Conservation (phyloP, 2,888 invertebrate species). For the Tinea trinotella region DNA sequence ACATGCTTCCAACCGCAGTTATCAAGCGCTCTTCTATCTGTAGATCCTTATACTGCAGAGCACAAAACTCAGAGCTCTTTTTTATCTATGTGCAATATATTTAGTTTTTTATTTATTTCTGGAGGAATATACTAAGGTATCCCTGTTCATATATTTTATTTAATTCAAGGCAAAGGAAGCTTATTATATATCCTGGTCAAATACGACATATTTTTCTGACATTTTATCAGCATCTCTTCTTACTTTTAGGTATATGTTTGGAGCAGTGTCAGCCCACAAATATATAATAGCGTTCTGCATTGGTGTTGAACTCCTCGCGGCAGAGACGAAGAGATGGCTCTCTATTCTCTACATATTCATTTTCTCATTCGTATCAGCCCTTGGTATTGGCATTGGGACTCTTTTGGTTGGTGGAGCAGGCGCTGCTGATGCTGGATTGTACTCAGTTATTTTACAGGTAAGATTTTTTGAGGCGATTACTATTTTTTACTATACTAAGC, state of each 20-base stretch:
- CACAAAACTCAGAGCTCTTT: no score
- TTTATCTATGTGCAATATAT: no score
- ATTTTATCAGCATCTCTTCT: neutral
- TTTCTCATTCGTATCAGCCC: conserved; percentile 84
- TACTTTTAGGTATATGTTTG: conserved; percentile 80
- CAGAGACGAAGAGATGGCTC: conserved; percentile 74
- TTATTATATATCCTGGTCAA: no score
- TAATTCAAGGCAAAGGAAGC: no score
- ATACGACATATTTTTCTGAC: neutral
- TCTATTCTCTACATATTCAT: conserved; percentile 80
- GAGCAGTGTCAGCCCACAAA: conserved; percentile 88
- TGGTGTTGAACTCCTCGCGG: conserved; percentile 84
- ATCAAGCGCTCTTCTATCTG: no score
- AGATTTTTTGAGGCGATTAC: no score
- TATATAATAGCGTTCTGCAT: conserved; percentile 91
- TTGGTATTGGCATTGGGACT: conserved; percentile 84
- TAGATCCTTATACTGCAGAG: no score
- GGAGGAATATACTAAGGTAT: no score
- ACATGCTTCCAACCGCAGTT: no score
- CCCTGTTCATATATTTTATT: no score
- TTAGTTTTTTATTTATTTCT: no score
- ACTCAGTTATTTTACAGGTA: conserved; percentile 83
- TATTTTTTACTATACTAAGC: neutral
- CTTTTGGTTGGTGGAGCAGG: conserved; percentile 74
- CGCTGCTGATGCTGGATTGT: conserved; percentile 72